Conservation (phyloP, 2,113 vertebrate genomes). For the Prionailurus viverrinus region DNA sequence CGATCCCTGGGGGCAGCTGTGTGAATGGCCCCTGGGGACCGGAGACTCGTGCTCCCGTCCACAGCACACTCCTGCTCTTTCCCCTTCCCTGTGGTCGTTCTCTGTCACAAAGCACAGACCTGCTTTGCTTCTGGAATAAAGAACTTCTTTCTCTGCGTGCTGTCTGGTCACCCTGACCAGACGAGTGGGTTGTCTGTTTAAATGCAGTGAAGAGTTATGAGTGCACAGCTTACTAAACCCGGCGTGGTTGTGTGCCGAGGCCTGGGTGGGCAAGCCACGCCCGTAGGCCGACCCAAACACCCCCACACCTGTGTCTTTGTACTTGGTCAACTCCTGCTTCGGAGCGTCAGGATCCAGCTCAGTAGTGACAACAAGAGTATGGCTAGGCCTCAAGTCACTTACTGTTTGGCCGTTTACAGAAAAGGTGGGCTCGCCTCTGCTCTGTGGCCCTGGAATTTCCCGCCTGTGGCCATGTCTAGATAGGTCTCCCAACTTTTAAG, state of each 20-base stretch:
- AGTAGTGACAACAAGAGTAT: not conserved
- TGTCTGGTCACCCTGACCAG: too few relatives aligned
- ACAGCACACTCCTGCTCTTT: rapidly evolving
- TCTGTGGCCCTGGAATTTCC: not conserved
- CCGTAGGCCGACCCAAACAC: not conserved
- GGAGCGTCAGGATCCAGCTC: rapidly evolving
- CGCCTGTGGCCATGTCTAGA: not conserved
- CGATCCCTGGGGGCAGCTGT: not conserved
- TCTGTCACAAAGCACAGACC: not conserved
- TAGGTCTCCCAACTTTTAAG: not conserved
- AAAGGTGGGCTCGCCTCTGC: not conserved
- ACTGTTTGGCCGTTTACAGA: not conserved
- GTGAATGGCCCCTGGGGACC: not conserved
- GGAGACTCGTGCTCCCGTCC: not conserved
- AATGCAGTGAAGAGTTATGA: not conserved
- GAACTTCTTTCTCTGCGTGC: not conserved
- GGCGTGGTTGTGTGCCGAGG: not conserved
- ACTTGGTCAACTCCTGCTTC: rapidly evolving
- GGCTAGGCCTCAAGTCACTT: not conserved
- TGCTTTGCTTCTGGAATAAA: not conserved
- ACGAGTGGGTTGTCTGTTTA: not conserved
- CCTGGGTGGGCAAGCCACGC: not conserved
- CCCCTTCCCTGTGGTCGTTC: too few relatives aligned
- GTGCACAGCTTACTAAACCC: not conserved
- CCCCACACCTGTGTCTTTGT: rapidly evolving